Evolutionary conservation across 2,113 vertebrate species (phyloP), one percentile per base, ranked within the genome.

Genomic region (Drymodes brunneopygia): DNA sequence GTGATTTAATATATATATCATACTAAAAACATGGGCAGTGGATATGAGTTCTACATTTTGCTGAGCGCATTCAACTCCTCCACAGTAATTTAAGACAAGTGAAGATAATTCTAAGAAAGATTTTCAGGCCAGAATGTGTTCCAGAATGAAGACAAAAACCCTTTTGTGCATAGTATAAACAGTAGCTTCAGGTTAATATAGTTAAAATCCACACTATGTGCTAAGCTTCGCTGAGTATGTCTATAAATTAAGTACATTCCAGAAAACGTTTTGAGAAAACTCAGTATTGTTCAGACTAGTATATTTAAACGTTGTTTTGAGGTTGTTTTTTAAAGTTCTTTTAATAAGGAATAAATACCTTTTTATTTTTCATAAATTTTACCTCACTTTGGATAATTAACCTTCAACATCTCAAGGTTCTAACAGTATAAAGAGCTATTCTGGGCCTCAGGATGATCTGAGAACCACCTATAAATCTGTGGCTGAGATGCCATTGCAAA

Each of bases 41-140:
- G 44, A 83, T 83, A 25, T 2, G 23, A 70, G 54, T 67, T 85
- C 73, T 85, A 85, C 74, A 85, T 95, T 66, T 88, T 83, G 17
- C 50, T 50, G 28, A 72, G 50, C 79, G 7, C 29, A 57, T 44
- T 90, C 16, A 54, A 64, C 70, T 91, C 53, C 72, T 67, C 58
- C 70, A 57, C 65, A 88, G 61, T 95, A 95, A 97, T 92, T 90
- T 86, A 88, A 97, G 66, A 92, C 72, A 91, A 19, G 11, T 93
- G 81, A 91, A 75, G 75, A 70, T 95, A 88, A 93, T 38, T 88
- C 56, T 74, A 58, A 62, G 47, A 35, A 45, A 69, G 23, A 4
- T 81, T 83, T 94, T 90, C 25, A 48, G 24, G 47, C 10, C 47
- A 94, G 50, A 38, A 29, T 57, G 5, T 25, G 29, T 23, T 65